Conservation (phyloP, 2,113 vertebrate genomes). For the Amblyopsis rosae region DNA sequence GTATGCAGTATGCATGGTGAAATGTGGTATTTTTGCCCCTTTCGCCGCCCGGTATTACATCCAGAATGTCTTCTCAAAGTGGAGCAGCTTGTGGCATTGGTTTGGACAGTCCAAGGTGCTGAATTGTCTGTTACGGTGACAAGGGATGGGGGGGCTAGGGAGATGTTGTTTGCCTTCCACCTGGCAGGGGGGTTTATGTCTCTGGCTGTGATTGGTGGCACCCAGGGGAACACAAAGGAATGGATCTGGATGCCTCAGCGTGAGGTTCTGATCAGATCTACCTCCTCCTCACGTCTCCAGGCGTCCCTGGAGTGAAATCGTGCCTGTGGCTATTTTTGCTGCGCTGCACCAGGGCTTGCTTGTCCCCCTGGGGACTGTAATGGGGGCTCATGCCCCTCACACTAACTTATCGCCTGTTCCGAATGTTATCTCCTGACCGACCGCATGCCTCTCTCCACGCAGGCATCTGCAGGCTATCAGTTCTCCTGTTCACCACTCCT, state of each 20-base stretch:
- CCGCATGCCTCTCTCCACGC: slow-evolving; percentile 54
- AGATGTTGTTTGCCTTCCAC: slow-evolving; percentile 57
- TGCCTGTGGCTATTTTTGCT: slow-evolving; percentile 75
- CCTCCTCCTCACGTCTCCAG: slow-evolving; percentile 55
- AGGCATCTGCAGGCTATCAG: slow-evolving; percentile 48
- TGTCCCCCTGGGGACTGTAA: slow-evolving; percentile 67
- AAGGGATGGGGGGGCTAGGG: slow-evolving; percentile 22
- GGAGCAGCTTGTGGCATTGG: slow-evolving; percentile 1
- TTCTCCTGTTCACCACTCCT: slow-evolving; percentile 61
- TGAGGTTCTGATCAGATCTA: slow-evolving; percentile 73
- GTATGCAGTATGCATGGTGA: too few relatives aligned
- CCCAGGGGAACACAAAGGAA: slow-evolving; percentile 57
- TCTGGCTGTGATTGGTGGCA: slow-evolving; percentile 68
- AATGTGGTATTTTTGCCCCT: background rate
- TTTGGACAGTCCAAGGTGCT: slow-evolving; percentile 1
- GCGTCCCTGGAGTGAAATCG: slow-evolving; percentile 67
- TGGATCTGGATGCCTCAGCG: slow-evolving; percentile 61
- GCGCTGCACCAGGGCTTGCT: slow-evolving; percentile 49
- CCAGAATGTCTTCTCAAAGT: background rate
- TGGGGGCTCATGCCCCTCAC: slow-evolving; percentile 61
- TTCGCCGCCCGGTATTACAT: background rate
- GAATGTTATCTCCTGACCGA: slow-evolving; percentile 73
- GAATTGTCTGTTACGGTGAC: slow-evolving; percentile 21
- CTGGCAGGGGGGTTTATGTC: slow-evolving; percentile 66
- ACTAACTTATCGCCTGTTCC: slow-evolving; percentile 65